Evolutionary conservation across 2,797 vertebrate genomes (phyloP), one percentile per base, ranked within the genome.

Genomic region (Crenichthys baileyi): DNA sequence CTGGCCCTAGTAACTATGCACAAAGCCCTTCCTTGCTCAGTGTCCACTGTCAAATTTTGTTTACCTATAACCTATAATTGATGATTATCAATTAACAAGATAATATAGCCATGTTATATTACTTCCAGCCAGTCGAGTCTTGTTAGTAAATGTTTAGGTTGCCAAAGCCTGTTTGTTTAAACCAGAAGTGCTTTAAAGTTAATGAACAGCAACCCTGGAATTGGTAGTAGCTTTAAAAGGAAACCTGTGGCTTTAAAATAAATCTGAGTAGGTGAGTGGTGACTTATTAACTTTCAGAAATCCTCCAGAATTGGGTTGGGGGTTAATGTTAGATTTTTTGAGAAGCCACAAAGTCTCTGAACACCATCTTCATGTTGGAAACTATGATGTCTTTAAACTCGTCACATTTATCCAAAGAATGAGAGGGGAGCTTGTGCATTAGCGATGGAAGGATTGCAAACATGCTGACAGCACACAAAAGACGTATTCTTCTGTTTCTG

Each of bases 241-340:
- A 46, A 72, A 58, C 50, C 41, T 71, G 16, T 22, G 76, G 75
- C 75, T 26, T 55, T 75, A 31, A n/a, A 67, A 68, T 70, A 82
- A 78, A 53, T 51, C 70, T 61, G 44, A 73, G 75, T 36, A 70
- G 46, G 86, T 88, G 89, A 87, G 87, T 88, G 89, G 90, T 44
- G 75, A 79, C 76, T 70, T 58, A 79, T 79, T 72, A 75, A 79
- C 73, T 77, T 85, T 83, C 60, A 83, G 44, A 79, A 85, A 76
- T 50, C 82, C 67, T 55, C 67, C 75, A 83, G 72, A 83, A 78
- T 81, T 85, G 74, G 63, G 75, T 76, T 70, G 41, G 13, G 67
- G 83, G 84, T 87, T 84, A 56, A 56, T 73, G 73, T 75, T 75
- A 79, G 41, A 70, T 90, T 85, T 84, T 81, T 82, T 75, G 83